Evolutionary conservation across 2,888 invertebrate genomes (phyloP).

Genomic region (Cistogaster globosa): DNA sequence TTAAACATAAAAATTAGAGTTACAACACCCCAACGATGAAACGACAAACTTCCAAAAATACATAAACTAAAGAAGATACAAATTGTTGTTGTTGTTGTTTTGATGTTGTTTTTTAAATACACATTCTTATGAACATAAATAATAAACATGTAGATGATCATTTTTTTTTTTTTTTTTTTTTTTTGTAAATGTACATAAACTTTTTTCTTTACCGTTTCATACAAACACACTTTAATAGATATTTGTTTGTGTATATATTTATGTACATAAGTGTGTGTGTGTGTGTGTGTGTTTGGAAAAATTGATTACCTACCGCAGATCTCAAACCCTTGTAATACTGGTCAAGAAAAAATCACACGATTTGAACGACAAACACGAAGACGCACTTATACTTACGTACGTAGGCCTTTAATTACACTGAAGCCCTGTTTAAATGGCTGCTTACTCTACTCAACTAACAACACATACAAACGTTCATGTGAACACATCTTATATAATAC

Average conservation of each 20-base stretch:
- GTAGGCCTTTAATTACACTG: slow-evolving; percentile 28
- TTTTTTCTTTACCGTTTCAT: slow-evolving; percentile 33
- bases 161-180: too few species aligned
- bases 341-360: slow-evolving; percentile 54
- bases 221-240: background rate
- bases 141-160: background rate
- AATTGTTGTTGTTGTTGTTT: slow-evolving; percentile 32
- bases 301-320: slow-evolving; percentile 70
- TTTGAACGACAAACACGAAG: slow-evolving; percentile 23
- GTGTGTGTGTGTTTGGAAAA: slow-evolving; percentile 13
- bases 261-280: background rate
- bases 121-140: background rate
- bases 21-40: background rate
- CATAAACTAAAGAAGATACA: slow-evolving; percentile 13
- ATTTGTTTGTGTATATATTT: background rate
- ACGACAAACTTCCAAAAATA: background rate
- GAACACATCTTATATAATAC: too few species aligned
- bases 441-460: background rate
- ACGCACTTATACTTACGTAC: slow-evolving; percentile 32
- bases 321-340: slow-evolving; percentile 49
- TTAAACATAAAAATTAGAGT: slow-evolving; percentile 3
- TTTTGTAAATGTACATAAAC: slow-evolving; percentile 1
- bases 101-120: background rate
- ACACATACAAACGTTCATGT: too few species aligned
- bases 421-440: background rate